Conservation (phyloP, 2,888 invertebrate genomes). For the Ceramica pisi region DNA sequence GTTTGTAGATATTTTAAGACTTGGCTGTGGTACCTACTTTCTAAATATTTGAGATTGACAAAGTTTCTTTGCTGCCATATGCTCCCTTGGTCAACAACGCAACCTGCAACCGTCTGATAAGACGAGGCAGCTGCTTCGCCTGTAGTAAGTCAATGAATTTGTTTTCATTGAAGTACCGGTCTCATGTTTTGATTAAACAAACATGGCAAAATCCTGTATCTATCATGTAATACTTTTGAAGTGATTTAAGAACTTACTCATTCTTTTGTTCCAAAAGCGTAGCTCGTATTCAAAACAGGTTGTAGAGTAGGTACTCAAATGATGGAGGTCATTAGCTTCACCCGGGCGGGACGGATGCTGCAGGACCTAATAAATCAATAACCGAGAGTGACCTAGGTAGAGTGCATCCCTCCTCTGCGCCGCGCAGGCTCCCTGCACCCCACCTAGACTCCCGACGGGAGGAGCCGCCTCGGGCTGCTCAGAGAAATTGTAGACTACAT, state of each 20-base stretch:
- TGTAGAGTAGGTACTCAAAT: background rate
- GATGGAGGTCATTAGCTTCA: background rate
- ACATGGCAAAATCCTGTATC: background rate
- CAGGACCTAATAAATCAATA: slow-evolving; percentile 24
- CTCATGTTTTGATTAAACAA: background rate
- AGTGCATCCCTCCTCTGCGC: slow-evolving; percentile 8
- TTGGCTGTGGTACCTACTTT: background rate
- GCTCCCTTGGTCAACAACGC: background rate
- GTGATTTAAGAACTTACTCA: background rate
- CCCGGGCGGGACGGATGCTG: background rate
- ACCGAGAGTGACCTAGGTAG: background rate
- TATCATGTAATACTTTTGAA: background rate
- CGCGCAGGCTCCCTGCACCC: background rate
- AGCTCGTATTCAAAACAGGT: background rate
- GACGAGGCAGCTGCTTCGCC: background rate
- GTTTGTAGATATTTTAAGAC: slow-evolving; percentile 3
- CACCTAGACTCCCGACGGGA: background rate
- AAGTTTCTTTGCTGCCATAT: background rate
- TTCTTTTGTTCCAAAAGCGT: slow-evolving; percentile 3
- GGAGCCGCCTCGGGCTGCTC: background rate
- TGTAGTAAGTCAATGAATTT: background rate
- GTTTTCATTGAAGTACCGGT: background rate
- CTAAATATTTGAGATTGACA: background rate
- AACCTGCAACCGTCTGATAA: background rate
- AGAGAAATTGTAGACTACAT: background rate